phyloP scores from a whole-genome alignment of 2,888 invertebrate genomes.

The Chalcosyrphus nemorum region DNA sequence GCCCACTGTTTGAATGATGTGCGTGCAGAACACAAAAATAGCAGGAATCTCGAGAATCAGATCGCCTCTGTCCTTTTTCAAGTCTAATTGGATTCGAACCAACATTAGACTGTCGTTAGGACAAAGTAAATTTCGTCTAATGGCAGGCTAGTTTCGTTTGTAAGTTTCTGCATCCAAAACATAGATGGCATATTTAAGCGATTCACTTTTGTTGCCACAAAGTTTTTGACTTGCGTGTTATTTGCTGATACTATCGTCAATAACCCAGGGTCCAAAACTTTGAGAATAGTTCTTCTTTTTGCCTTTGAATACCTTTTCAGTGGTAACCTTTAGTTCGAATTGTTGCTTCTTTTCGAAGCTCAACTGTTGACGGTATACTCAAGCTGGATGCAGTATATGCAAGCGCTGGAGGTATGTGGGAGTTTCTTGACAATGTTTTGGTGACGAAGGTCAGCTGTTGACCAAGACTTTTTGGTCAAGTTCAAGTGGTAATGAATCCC shows the following conservation, averaged over 20 bases:
- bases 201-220: slow-evolving; percentile 87
- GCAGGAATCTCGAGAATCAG: slow-evolving; percentile 92
- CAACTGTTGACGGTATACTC: slow-evolving; percentile 88
- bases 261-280: slow-evolving; percentile 88
- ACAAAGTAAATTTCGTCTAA: slow-evolving; percentile 89
- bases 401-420: slow-evolving; percentile 86
- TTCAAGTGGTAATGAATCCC: slow-evolving; percentile 94
- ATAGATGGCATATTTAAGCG: slow-evolving; percentile 89
- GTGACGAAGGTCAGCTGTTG: slow-evolving; percentile 90
- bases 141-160: slow-evolving; percentile 92
- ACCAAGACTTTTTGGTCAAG: slow-evolving; percentile 89
- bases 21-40: slow-evolving; percentile 92
- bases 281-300: slow-evolving; percentile 91
- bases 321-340: slow-evolving; percentile 92
- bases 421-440: slow-evolving; percentile 88
- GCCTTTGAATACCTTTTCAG: slow-evolving; percentile 92
- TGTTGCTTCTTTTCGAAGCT: slow-evolving; percentile 88
- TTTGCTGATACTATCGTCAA: slow-evolving; percentile 86
- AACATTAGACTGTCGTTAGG: slow-evolving; percentile 91
- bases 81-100: slow-evolving; percentile 90
- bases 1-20: slow-evolving; percentile 89
- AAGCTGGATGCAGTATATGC: slow-evolving; percentile 88
- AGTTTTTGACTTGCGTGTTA: slow-evolving; percentile 86
- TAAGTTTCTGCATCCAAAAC: slow-evolving; percentile 88
- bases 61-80: slow-evolving; percentile 95